A percentile compares a stretch with the other conserved stretches of the same genome.
Conservation (phyloP, 2,797 vertebrate genomes). For the Sebastes dallii region DNA sequence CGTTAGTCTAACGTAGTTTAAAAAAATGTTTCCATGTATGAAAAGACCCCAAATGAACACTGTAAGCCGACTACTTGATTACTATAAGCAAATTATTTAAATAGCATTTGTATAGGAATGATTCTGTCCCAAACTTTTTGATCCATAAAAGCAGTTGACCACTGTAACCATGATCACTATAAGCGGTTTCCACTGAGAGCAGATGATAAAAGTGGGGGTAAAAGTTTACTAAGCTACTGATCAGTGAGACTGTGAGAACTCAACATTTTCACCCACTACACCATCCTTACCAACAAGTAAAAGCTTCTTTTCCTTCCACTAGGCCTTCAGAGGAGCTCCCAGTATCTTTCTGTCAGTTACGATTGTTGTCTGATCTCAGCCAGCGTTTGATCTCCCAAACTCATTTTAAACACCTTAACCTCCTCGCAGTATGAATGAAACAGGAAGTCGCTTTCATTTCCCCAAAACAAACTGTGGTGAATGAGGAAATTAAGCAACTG, state of each 20-base stretch:
- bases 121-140: too few species aligned
- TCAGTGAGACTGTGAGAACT: not conserved
- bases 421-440: not conserved
- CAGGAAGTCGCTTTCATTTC: slow-evolving; percentile 12
- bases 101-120: too few species aligned
- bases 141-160: too few species aligned
- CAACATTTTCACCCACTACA: not conserved
- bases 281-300: not conserved
- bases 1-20: too few species aligned
- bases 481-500: not conserved
- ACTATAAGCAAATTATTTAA: too few species aligned
- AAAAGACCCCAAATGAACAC: too few species aligned
- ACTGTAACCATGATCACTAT: too few species aligned
- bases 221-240: not conserved
- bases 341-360: not conserved
- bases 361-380: not conserved
- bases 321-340: not conserved
- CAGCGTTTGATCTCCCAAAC: not conserved
- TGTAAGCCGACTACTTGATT: too few species aligned
- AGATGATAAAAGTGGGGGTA: too few species aligned
- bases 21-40: too few species aligned
- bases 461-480: not conserved
- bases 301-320: not conserved
- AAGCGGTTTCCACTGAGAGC: too few species aligned
- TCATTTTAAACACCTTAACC: not conserved